phyloP scores from a whole-genome alignment of 2,797 vertebrate genomes.

The Clarias pachynema region DNA sequence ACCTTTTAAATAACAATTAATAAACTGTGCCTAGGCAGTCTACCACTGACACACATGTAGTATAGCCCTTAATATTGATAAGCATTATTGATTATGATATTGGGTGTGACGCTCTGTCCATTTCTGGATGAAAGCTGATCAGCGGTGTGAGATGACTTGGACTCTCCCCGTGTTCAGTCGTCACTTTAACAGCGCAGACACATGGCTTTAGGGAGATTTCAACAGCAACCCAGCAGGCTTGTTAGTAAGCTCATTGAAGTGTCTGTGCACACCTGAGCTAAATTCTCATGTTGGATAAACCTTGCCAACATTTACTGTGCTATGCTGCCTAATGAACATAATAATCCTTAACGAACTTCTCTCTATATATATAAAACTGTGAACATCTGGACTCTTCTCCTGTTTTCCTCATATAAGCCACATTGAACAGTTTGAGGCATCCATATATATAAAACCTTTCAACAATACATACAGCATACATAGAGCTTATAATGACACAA shows the following conservation, averaged over 20 bases:
- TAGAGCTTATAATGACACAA: constrained; percentile 16
- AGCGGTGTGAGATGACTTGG: constrained; percentile 17
- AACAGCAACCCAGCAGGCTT: constrained; percentile 43
- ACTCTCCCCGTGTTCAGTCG: constrained; percentile 41
- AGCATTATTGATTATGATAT: constrained; percentile 77
- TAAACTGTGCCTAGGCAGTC: constrained; percentile 79
- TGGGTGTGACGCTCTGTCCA: constrained; percentile 56
- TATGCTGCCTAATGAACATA: constrained; percentile 27
- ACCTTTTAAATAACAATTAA: constrained; percentile 70
- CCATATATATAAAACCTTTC: constrained; percentile 42
- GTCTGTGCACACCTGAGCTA: constrained; percentile 56
- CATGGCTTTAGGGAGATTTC: constrained; percentile 55
- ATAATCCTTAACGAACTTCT: constrained; percentile 18
- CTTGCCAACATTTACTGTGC: constrained; percentile 17
- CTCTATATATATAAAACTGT: constrained; percentile 23
- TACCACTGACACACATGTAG: constrained; percentile 81
- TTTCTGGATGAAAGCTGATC: constrained; percentile 72
- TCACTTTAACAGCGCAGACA: constrained; percentile 44
- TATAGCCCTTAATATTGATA: constrained; percentile 86
- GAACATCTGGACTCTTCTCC: constrained; percentile 18
- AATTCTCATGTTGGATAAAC: constrained; percentile 28
- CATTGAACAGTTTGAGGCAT: constrained; percentile 52
- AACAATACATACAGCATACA: constrained; percentile 41
- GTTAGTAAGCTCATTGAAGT: constrained; percentile 43
- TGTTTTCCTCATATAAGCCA: constrained; percentile 31